Conservation (phyloP, 1,140 invertebrate genomes). For the Drosophila mayri region DNA sequence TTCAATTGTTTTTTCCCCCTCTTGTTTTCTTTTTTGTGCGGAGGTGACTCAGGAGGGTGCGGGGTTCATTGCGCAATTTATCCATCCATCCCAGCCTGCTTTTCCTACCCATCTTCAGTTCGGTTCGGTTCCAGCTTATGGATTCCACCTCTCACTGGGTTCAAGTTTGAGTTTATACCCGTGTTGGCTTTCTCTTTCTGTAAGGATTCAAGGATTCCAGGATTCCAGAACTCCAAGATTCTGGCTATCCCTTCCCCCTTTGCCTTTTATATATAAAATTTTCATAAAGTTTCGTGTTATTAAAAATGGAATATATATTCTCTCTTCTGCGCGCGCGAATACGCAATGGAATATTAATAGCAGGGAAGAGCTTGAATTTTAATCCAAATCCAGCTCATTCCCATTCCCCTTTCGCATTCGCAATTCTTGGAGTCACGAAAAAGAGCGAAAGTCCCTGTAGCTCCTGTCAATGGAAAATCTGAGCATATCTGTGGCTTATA, state of each 20-base stretch:
- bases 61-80: constrained; percentile 54
- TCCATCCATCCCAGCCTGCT: not conserved
- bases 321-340: constrained; percentile 59
- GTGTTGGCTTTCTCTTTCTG: constrained; percentile 56
- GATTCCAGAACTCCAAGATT: constrained; percentile 18
- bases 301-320: constrained; percentile 81
- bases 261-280: constrained; percentile 69
- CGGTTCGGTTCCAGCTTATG: not conserved
- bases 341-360: constrained; percentile 78
- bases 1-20: constrained; percentile 67
- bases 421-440: constrained; percentile 1
- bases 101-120: not conserved
- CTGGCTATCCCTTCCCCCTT: not conserved
- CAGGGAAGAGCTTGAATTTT: constrained; percentile 67
- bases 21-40: constrained; percentile 26
- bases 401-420: not conserved
- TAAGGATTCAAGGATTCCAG: constrained; percentile 10
- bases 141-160: not conserved
- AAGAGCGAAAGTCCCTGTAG: constrained; percentile 26
- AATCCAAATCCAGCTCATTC: constrained; percentile 24
- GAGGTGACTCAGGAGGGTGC: constrained; percentile 4
- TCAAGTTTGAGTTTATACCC: constrained; percentile 28
- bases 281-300: constrained; percentile 78
- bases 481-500: constrained; percentile 22
- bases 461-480: constrained; percentile 36